A percentile compares a stretch with the other conserved stretches of the same genome.
Conservation (phyloP, 2,797 vertebrate species). For the Cossypha heuglini region DNA sequence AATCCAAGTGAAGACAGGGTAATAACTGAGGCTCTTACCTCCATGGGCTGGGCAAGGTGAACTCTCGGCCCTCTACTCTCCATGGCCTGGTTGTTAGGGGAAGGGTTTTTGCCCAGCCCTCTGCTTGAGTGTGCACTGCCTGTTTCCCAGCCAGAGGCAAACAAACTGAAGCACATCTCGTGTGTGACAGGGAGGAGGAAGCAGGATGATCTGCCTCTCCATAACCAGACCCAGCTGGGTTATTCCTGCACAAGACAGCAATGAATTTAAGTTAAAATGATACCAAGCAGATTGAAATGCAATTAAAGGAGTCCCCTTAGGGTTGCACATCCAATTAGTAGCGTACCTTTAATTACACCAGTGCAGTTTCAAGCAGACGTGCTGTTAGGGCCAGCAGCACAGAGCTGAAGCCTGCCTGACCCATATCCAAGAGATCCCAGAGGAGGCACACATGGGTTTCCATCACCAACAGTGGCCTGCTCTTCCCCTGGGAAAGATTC, state of each 20-base stretch:
- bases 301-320: constrained; percentile 19
- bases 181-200: neutral
- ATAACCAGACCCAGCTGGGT: neutral
- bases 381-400: neutral
- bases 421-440: neutral
- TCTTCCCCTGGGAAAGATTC: neutral
- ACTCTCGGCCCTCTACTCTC: neutral
- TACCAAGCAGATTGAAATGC: neutral
- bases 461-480: neutral
- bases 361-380: neutral
- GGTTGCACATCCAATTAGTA: neutral
- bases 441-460: fast-evolving
- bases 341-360: constrained; percentile 7
- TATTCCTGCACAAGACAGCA: neutral
- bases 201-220: neutral
- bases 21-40: neutral
- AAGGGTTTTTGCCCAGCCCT: neutral
- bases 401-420: neutral
- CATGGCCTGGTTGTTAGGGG: neutral
- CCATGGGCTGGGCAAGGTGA: neutral
- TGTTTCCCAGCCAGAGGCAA: neutral
- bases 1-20: neutral
- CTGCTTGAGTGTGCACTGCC: neutral
- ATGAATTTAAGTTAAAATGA: constrained; percentile 14
- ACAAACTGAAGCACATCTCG: neutral